Conservation (phyloP, 1,140 invertebrate genomes). For the Drosophila subobscura region DNA sequence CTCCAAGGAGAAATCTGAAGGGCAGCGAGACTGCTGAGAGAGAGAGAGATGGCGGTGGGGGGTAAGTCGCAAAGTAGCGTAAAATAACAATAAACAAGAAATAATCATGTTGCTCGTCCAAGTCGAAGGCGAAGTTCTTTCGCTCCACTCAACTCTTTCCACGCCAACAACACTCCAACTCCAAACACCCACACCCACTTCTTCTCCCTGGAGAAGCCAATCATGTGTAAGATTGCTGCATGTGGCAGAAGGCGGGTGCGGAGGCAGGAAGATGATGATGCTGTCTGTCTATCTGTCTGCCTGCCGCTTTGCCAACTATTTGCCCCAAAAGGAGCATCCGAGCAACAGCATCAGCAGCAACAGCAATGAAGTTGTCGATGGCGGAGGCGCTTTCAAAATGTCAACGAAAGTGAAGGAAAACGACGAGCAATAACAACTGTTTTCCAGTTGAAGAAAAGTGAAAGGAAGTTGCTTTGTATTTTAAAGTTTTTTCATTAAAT, state of each 20-base stretch:
- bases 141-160: background rate
- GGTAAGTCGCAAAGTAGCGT: constrained; percentile 59
- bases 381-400: constrained; percentile 49
- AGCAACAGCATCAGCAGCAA: background rate
- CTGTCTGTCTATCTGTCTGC: constrained; percentile 17
- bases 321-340: constrained; percentile 35
- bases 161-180: background rate
- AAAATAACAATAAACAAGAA: constrained; percentile 80
- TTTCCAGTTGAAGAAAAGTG: constrained; percentile 25
- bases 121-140: constrained; percentile 19
- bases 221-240: constrained; percentile 71
- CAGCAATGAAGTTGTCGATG: constrained; percentile 34
- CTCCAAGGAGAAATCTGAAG: background rate
- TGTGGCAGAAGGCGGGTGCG: constrained; percentile 4
- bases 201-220: constrained; percentile 53
- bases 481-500: background rate
- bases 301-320: constrained; percentile 49
- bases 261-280: constrained; percentile 22
- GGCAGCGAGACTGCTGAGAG: background rate
- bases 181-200: background rate
- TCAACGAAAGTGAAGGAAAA: constrained; percentile 46
- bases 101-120: constrained; percentile 73
- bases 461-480: constrained; percentile 24
- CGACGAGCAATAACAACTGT: constrained; percentile 9
- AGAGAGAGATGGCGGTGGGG: background rate